phyloP scores from a whole-genome alignment of 2,888 invertebrate genomes.

The Leptinotarsa juncta region DNA sequence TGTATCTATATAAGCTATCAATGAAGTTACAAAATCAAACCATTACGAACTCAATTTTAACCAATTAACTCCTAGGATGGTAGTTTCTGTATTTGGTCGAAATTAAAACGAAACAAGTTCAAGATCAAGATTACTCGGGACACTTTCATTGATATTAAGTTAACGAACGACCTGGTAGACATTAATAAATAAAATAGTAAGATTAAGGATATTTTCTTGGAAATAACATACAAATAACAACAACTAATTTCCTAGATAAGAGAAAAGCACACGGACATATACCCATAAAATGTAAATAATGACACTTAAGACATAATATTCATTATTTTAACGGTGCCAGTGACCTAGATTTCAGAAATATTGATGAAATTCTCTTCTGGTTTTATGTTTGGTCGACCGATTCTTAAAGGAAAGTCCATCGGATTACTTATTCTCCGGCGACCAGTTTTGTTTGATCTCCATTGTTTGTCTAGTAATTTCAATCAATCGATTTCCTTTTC shows the following conservation, averaged over 20 bases:
- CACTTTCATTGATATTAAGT: not conserved
- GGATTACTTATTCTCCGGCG: conserved; percentile 6
- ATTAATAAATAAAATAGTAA: not conserved
- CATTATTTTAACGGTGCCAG: conserved; percentile 24
- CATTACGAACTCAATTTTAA: not conserved
- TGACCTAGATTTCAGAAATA: conserved; percentile 32
- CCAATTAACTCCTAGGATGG: not conserved
- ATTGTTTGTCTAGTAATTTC: not conserved
- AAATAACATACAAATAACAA: not conserved
- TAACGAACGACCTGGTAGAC: not conserved
- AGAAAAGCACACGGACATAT: conserved; percentile 1
- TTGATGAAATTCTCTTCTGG: conserved; percentile 15
- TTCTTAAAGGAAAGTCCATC: conserved; percentile 28
- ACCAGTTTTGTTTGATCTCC: conserved; percentile 3
- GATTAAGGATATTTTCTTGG: not conserved
- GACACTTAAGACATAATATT: not conserved
- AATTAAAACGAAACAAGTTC: not conserved
- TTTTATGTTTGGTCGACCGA: conserved; percentile 18
- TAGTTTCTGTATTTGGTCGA: not conserved
- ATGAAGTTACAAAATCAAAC: not conserved
- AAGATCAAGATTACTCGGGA: not conserved
- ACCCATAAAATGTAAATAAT: conserved; percentile 25
- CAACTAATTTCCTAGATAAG: not conserved
- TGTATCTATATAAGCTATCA: not conserved
- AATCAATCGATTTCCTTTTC: not conserved